Base-by-base conservation (phyloP, 2,888 invertebrate genomes). In the Caenorhabditis angaria region DNA sequence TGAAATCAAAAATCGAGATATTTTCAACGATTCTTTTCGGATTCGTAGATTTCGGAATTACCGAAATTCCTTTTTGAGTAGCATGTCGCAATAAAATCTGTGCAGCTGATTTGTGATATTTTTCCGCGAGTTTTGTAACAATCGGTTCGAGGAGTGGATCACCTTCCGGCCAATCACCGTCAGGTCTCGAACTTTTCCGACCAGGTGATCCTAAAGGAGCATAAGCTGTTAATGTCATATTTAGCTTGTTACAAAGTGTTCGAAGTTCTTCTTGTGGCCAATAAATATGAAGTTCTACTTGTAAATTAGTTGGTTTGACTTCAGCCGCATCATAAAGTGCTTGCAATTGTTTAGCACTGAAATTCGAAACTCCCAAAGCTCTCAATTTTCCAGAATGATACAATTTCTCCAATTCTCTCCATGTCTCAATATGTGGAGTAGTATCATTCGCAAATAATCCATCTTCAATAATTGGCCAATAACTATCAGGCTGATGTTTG, bases 221-320 rank as follows among this genome's bases (percentile, higher is more conserved):
- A 56, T 77, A 85, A 4, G 84, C 81, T 0, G 82, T 83, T 18
- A 84, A 69, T 12, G 63, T 64, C 2, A 95, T 92, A 25, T 91
- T 90, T 29, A 92, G 89, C 27, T 90, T 88, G 59, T 90, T 90
- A 79, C 93, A 92, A 64, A 91, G 91, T 0, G 91, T 88, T 2
- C 85, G 61, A 68, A 93, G 87, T 24, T 91, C 90, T 28, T 90
- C 88, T 88, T 93, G 93, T 88, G 93, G 94, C 82, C 92, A 92
- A 80, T 93, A 92, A 27, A 92, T 90, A 84, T 94, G 93, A 29
- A 93, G 89, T 88, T 94, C 94, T 61, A 80, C 82, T 78, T 83
- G 85, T 2, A 81, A 61, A 41, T 78, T 81, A 20, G 75, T 68
- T 6, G 83, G 84, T 29, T 83, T 76, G 41, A 84, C 64, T 4